Conservation (phyloP, 1,140 invertebrate species). For the Hormaphis cornu region DNA sequence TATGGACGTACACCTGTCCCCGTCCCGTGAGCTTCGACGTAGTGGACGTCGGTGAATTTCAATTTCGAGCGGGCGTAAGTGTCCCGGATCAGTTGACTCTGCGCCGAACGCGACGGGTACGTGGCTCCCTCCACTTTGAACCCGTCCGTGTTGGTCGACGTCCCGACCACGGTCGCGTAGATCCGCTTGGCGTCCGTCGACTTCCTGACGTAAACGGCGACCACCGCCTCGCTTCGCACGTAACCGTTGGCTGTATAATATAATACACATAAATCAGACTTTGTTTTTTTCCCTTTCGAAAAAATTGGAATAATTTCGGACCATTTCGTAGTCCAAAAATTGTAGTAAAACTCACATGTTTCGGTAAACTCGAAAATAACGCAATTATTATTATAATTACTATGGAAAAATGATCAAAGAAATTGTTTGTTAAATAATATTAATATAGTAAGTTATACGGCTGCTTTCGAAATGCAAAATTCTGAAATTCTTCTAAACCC, state of each 20-base stretch:
- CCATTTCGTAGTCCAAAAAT: no score
- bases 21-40: constrained; percentile 39
- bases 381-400: no score
- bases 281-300: background rate
- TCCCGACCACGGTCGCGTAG: constrained; percentile 53
- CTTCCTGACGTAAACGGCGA: constrained; percentile 51
- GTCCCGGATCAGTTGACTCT: constrained; percentile 23
- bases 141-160: constrained; percentile 52
- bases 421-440: no score
- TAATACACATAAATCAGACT: background rate
- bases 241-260: constrained; percentile 49
- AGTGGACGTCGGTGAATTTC: constrained; percentile 45
- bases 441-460: no score
- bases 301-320: no score
- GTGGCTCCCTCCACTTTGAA: constrained; percentile 43
- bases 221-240: constrained; percentile 52
- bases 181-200: constrained; percentile 47
- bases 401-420: no score
- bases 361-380: no score
- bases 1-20: constrained; percentile 42
- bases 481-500: no score
- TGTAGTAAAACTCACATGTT: no score
- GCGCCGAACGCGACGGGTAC: constrained; percentile 4
- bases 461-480: no score
- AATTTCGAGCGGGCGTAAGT: constrained; percentile 43